Evolutionary conservation across 2,797 vertebrate genomes (phyloP), one percentile per base, ranked within the genome.

Genomic region (Euphonia xanthogaster): DNA sequence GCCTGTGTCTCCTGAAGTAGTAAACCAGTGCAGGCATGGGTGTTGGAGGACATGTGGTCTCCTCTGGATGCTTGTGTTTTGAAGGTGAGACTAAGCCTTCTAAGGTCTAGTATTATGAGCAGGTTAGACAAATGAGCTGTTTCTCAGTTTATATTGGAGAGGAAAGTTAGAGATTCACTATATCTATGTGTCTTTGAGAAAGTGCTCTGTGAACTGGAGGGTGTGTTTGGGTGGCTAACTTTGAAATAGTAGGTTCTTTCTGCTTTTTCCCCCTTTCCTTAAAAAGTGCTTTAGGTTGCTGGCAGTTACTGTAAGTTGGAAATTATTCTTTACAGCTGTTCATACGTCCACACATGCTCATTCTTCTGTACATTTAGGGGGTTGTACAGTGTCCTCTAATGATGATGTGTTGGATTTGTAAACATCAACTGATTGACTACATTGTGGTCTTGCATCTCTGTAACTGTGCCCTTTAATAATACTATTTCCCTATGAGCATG

Each of bases 291-390:
- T 63, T 66, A 67, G 16, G 6, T 72, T 88, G 15, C 48, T 84
- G 51, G 23, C 2, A 22, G 30, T 67, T 88, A 11, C 4, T 76
- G 17, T 53, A 72, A 45, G 23, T 30, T 88, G 35, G 54, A 72
- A 72, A 33, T 10, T 0, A 4, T 67, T 55, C 33, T 88, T 86
- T 68, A 37, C 16, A 67, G 53, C 15, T 53, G 2, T 55, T 74
- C 3, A 4, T 45, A 10, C 11, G 33, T 61, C 39, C 13, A 14
- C 4, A 15, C 0, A 0, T 35, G 13, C 17, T 90, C 2, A 23
- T 50, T 23, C 6, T 3, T 48, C 14, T 57, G 12, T 35, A 33
- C 8, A 2, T 50, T 7, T 15, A 62, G 19, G 45, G 18, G 6
- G 20, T 23, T 31, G 14, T 5, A 35, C 9, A 13, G 74, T 70